These are phyloP conservation scores for Toxotes chatareus DNA, from an alignment of 2,113 vertebrate species.

Conservation along the genomic window DNA sequence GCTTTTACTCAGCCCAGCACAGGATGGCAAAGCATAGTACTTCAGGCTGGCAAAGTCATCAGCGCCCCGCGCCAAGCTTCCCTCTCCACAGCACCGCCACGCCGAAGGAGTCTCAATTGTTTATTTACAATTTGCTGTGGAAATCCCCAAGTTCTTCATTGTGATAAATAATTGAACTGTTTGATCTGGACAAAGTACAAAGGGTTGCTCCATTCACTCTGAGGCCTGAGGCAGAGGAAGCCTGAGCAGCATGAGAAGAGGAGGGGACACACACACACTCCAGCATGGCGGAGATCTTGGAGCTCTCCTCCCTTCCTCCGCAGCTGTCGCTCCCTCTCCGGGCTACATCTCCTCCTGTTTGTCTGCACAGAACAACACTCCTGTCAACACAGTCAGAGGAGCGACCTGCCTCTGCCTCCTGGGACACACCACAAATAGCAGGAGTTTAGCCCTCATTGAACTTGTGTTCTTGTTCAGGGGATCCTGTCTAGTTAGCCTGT, in stretches of 20 bases:
- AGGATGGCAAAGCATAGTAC: conserved; percentile 61
- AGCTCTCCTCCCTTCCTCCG: conserved; percentile 78
- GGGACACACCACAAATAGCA: conserved; percentile 73
- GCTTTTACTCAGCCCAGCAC: conserved; percentile 66
- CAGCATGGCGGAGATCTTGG: conserved; percentile 64
- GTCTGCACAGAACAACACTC: conserved; percentile 67
- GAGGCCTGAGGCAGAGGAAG: conserved; percentile 75
- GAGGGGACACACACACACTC: conserved; percentile 36
- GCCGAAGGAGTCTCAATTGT: conserved; percentile 72
- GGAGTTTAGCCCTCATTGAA: conserved; percentile 81
- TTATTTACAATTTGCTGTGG: conserved; percentile 84
- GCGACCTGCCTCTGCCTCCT: conserved; percentile 69
- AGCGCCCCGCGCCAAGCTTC: conserved; percentile 58
- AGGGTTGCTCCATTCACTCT: conserved; percentile 68
- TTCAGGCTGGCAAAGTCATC: conserved; percentile 69
- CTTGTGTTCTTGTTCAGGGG: conserved; percentile 68
- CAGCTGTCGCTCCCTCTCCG: conserved; percentile 79
- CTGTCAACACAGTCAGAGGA: conserved; percentile 73
- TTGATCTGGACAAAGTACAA: conserved; percentile 84
- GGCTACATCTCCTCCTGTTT: conserved; percentile 75
- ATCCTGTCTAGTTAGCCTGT: conserved; percentile 75
- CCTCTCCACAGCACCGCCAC: conserved; percentile 43
- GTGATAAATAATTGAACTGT: conserved; percentile 83
- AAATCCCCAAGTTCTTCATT: conserved; percentile 77
- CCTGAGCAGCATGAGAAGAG: conserved; percentile 62